Evolutionary conservation across 1,140 invertebrate species (phyloP).

Genomic region (Acyrthosiphon pisum): DNA sequence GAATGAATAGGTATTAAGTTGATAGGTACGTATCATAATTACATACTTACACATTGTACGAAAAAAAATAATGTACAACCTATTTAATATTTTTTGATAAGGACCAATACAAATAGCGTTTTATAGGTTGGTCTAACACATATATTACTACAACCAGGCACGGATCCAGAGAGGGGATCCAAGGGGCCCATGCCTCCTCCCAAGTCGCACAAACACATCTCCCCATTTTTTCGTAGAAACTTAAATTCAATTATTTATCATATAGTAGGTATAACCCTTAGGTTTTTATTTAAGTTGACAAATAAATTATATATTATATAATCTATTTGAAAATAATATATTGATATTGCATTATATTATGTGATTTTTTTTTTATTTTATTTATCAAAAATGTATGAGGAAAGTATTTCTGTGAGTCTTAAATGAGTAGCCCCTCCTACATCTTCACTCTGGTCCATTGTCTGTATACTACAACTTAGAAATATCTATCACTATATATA

Average conservation of each 20-base stretch:
- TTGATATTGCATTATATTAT: background rate
- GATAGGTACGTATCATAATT: background rate
- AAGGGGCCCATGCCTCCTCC: background rate
- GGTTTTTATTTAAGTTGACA: background rate
- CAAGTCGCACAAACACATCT: background rate
- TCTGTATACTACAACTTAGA: background rate
- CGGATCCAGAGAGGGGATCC: background rate
- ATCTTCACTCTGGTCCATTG: background rate
- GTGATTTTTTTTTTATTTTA: background rate
- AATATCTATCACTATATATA: background rate
- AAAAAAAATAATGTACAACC: background rate
- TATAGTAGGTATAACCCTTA: background rate
- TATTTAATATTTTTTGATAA: background rate
- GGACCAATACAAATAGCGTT: background rate
- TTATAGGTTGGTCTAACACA: background rate
- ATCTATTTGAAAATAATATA: background rate
- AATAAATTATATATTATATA: too few species aligned
- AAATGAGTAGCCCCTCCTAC: background rate
- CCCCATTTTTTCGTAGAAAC: background rate
- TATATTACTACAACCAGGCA: background rate
- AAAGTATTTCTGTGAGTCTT: background rate
- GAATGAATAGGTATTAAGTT: background rate
- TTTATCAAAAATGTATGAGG: background rate
- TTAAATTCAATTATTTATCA: background rate
- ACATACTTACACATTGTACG: too few species aligned